These are phyloP conservation scores for Epicampocera succincta DNA, from an alignment of 2,888 invertebrate species.

Conservation along the genomic window DNA sequence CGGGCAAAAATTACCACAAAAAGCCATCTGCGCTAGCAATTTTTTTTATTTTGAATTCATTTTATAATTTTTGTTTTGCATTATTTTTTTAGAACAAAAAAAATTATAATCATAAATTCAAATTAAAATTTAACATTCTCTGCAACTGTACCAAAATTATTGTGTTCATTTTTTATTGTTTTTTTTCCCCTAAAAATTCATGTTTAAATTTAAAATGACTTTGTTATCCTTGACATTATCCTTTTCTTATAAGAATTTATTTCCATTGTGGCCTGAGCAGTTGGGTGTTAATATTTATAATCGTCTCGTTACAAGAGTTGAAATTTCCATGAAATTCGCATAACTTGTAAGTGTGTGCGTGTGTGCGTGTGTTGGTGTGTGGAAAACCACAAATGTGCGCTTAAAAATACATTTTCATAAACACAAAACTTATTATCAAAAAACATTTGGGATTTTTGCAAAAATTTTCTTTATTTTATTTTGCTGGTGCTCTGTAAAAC, in stretches of 20 bases:
- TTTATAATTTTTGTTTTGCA: too few species aligned
- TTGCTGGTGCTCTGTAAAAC: conserved; percentile 39
- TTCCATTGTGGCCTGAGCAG: neutral
- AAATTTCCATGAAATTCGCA: conserved; percentile 52
- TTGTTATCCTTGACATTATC: conserved; percentile 68
- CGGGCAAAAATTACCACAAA: too few species aligned
- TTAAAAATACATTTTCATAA: conserved; percentile 72
- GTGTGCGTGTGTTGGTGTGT: conserved; percentile 16
- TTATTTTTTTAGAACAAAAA: conserved; percentile 4
- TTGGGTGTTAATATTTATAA: conserved; percentile 68
- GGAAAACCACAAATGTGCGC: conserved; percentile 71
- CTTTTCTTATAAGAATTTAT: conserved; percentile 45
- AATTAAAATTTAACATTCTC: conserved; percentile 18
- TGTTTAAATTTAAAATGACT: conserved; percentile 63
- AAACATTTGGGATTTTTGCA: conserved; percentile 64
- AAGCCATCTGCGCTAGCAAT: too few species aligned
- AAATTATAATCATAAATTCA: conserved; percentile 44
- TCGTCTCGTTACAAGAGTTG: conserved; percentile 64
- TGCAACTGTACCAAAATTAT: conserved; percentile 29
- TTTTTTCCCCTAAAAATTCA: conserved; percentile 31
- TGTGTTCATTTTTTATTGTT: conserved; percentile 1
- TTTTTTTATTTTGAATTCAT: too few species aligned
- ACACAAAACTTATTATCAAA: conserved; percentile 72
- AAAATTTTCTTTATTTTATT: conserved; percentile 54
- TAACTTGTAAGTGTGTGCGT: conserved; percentile 15